Evolutionary conservation across 2,888 invertebrate species (phyloP).

Genomic region (Gymnosoma rotundatum): DNA sequence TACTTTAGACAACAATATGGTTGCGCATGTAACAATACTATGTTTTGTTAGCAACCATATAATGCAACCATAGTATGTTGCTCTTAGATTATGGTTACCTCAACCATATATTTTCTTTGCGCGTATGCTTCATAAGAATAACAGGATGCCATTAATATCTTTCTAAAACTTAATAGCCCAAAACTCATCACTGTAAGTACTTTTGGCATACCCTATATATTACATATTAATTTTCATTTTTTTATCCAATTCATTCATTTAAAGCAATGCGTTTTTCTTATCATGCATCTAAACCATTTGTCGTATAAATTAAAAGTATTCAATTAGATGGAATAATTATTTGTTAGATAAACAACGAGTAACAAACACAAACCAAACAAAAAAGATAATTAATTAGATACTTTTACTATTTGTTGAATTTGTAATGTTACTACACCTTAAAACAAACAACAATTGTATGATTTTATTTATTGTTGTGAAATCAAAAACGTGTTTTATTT

Average conservation of each 20-base stretch:
- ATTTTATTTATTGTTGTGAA: constrained; percentile 17
- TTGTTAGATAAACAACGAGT: constrained; percentile 18
- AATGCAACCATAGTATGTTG: no score
- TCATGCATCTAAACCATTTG: constrained; percentile 4
- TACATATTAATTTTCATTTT: not conserved
- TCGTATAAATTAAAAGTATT: not conserved
- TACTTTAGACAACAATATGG: no score
- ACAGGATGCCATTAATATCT: no score
- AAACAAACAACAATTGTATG: constrained; percentile 26
- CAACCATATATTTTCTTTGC: no score
- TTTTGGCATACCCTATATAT: no score
- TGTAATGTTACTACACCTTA: constrained; percentile 57
- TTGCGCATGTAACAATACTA: no score
- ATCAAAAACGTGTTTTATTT: constrained; percentile 41
- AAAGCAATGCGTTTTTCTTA: constrained; percentile 15
- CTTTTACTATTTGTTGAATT: constrained; percentile 59
- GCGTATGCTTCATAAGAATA: no score
- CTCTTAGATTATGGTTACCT: no score
- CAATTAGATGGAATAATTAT: constrained; percentile 17
- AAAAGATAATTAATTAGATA: constrained; percentile 13
- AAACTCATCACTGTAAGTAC: no score
- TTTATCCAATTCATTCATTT: constrained; percentile 20
- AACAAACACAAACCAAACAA: not conserved
- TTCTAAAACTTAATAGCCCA: no score
- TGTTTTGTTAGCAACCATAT: no score